Evolutionary conservation across 2,113 vertebrate genomes (phyloP).

Genomic region (Excalfactoria chinensis): DNA sequence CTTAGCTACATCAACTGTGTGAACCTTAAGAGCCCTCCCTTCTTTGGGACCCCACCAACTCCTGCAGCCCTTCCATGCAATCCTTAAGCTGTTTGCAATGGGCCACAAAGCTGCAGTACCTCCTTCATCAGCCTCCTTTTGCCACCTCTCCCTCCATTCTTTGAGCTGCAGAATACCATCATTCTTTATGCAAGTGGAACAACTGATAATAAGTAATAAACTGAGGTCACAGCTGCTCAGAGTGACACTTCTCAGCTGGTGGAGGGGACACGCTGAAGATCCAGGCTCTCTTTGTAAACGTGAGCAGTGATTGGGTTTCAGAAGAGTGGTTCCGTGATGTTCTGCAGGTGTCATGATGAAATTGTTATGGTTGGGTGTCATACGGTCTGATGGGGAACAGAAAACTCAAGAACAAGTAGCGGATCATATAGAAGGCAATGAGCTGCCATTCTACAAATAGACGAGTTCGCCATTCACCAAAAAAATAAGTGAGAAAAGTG

Average conservation of each 20-base stretch:
- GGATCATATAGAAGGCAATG: neutral
- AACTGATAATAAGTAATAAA: neutral
- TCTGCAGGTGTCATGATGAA: constrained; percentile 10
- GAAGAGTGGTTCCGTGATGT: neutral
- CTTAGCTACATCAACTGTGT: constrained; percentile 12
- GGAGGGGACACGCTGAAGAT: neutral
- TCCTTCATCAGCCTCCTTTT: neutral
- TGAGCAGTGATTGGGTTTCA: neutral
- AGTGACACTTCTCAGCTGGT: neutral
- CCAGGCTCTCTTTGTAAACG: neutral
- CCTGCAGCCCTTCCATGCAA: neutral
- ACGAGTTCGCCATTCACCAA: neutral
- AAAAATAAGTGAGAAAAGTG: neutral
- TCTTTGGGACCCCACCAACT: neutral
- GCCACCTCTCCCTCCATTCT: neutral
- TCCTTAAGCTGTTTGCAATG: neutral
- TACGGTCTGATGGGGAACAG: neutral
- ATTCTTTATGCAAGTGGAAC: neutral
- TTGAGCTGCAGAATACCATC: neutral
- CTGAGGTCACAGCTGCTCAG: neutral
- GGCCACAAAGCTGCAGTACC: neutral
- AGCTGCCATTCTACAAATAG: neutral
- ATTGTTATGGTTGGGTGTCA: neutral
- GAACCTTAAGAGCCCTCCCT: neutral
- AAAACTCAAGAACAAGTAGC: neutral